Evolutionary conservation across 2,888 invertebrate species (phyloP), one percentile per base, ranked within the genome.

Genomic region (Gisinianus flammeolus): DNA sequence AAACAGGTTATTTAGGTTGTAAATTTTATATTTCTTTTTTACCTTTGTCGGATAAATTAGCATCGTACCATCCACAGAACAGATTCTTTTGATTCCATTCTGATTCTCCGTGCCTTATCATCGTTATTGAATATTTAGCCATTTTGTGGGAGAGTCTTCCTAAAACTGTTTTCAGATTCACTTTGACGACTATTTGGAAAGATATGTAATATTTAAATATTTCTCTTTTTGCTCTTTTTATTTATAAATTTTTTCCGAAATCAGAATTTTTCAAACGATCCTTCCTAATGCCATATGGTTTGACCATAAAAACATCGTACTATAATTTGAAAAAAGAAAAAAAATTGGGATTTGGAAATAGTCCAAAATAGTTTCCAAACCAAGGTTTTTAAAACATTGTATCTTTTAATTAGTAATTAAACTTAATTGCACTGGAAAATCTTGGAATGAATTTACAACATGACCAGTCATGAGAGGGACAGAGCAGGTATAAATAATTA

Each of bases 91-190:
- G 90, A 85, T 93, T 93, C 91, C 92, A 93, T 87, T 92, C 92
- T 86, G 92, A 92, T 88, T 93, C 92, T 76, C 92, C 92, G 85
- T 92, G 92, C 79, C 93, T 90, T 80, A 92, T 89, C 92, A 93
- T 92, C 76, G 92, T 92, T 89, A 93, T 90, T 67, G 80, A 82
- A 68, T 85, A 85, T 28, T 77, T 80, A 5, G 80, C 81, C 81
- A 82, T 81, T 74, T 67, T 82, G 16, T n/a, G 54, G 24, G 33
- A 33, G 44, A 77, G 71, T 35, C n/a, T 8, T 19, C 68, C n/a
- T 4, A 35, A 68, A 68, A 35, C n/a, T 10, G 22, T 3, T 31
- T 31, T 30, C 12, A 30, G 19, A 56, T 19, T 24, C 62, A 62
- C 22, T 24, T 62, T 54, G 54, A 54, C 54, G 16, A 44, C 16